phyloP scores from a whole-genome alignment of 2,113 vertebrate species.

The Pholis gunnellus region DNA sequence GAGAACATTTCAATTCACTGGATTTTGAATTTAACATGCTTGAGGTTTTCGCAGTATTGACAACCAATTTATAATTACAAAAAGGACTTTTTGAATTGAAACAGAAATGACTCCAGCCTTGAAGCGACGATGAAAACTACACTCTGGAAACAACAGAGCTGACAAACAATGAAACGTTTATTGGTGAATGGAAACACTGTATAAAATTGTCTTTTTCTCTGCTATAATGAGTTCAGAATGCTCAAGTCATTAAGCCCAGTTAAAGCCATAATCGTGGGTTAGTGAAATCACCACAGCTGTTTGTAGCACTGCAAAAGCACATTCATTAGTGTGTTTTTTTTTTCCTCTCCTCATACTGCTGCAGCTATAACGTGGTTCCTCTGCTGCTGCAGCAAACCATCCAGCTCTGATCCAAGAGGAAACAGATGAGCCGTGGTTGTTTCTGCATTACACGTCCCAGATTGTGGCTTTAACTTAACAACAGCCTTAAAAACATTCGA shows the following conservation, averaged over 20 bases:
- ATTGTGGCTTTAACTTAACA: slow-evolving; percentile 79
- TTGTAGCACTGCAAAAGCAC: slow-evolving; percentile 41
- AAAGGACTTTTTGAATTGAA: slow-evolving; percentile 48
- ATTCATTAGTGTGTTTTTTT: slow-evolving; percentile 20
- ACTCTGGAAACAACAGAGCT: slow-evolving; percentile 46
- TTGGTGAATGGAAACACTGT: slow-evolving; percentile 65
- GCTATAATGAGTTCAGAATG: slow-evolving; percentile 70
- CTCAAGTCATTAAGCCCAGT: slow-evolving; percentile 71
- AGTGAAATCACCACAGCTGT: slow-evolving; percentile 52
- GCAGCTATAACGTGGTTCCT: slow-evolving; percentile 29
- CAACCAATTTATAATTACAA: slow-evolving; percentile 17
- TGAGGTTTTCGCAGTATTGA: slow-evolving; percentile 21
- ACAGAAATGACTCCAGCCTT: slow-evolving; percentile 51
- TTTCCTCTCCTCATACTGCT: slow-evolving; percentile 18
- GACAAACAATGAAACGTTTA: slow-evolving; percentile 28
- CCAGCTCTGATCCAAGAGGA: slow-evolving; percentile 28
- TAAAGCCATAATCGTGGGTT: slow-evolving; percentile 74
- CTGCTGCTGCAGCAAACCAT: slow-evolving; percentile 29
- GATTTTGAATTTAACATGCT: slow-evolving; percentile 36
- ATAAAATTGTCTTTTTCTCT: slow-evolving; percentile 60
- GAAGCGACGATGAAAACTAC: slow-evolving; percentile 20
- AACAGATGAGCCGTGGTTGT: slow-evolving; percentile 45
- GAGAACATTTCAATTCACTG: slow-evolving; percentile 41
- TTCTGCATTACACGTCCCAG: slow-evolving; percentile 55
- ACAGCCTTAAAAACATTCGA: slow-evolving; percentile 78